Evolutionary conservation across 2,888 invertebrate genomes (phyloP).

Genomic region (Sinopyrophorus schimmeli): DNA sequence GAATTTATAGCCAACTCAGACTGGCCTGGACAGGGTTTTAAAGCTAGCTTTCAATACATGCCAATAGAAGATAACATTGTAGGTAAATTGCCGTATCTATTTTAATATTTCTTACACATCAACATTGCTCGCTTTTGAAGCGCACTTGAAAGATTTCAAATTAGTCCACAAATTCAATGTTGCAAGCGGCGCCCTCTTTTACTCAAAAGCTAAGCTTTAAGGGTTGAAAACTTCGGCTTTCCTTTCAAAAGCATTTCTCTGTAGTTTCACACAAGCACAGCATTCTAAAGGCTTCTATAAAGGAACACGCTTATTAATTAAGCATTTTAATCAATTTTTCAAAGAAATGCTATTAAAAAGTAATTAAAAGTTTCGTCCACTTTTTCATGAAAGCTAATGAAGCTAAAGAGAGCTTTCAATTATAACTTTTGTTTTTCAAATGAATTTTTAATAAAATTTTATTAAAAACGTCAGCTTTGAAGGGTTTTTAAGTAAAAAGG

Average conservation of each 20-base stretch:
- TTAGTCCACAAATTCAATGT: neutral
- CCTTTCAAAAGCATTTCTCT: slow-evolving; percentile 8
- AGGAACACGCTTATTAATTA: slow-evolving; percentile 8
- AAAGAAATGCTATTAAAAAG: slow-evolving; percentile 16
- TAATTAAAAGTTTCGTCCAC: slow-evolving; percentile 22
- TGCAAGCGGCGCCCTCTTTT: neutral
- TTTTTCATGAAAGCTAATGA: slow-evolving; percentile 18
- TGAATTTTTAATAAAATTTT: too few relatives aligned
- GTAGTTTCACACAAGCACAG: too few relatives aligned
- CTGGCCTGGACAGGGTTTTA: slow-evolving; percentile 77
- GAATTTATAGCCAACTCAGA: slow-evolving; percentile 86
- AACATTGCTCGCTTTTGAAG: neutral
- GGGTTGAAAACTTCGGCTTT: neutral
- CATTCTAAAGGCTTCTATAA: neutral
- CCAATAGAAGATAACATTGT: slow-evolving; percentile 60
- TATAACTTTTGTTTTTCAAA: too few relatives aligned
- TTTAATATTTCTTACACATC: neutral
- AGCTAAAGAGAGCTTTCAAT: slow-evolving; percentile 19
- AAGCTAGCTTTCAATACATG: slow-evolving; percentile 74
- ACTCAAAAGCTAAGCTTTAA: neutral
- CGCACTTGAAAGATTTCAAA: slow-evolving; percentile 11
- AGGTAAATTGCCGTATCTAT: slow-evolving; percentile 41
- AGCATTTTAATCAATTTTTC: slow-evolving; percentile 16
- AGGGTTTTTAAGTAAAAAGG: too few relatives aligned
- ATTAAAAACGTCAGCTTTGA: too few relatives aligned